Conservation (phyloP, 1,140 invertebrate genomes). For the Papilio glaucus region DNA sequence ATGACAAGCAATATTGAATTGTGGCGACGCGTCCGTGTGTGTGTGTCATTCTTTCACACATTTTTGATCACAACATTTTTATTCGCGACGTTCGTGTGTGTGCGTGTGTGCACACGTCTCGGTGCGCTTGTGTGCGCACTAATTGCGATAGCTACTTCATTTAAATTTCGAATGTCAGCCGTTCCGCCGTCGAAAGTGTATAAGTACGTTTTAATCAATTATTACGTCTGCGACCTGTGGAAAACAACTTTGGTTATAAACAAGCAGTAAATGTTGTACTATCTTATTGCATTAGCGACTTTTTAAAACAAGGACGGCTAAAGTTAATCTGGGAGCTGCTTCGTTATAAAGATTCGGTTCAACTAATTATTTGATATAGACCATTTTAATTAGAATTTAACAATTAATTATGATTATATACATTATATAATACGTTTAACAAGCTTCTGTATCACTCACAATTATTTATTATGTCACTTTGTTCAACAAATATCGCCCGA, state of each 20-base stretch:
- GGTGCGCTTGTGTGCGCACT: conserved; percentile 61
- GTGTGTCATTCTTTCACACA: conserved; percentile 76
- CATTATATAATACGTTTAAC: too few relatives aligned
- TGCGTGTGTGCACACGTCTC: conserved; percentile 50
- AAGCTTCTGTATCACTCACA: too few relatives aligned
- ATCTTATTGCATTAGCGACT: neutral
- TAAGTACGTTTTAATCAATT: conserved; percentile 52
- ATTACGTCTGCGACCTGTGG: conserved; percentile 8
- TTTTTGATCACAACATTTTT: conserved; percentile 80
- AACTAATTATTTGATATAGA: too few relatives aligned
- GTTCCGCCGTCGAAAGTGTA: conserved; percentile 52
- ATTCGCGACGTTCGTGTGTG: conserved; percentile 64
- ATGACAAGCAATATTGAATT: conserved; percentile 80
- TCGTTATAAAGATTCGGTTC: too few relatives aligned
- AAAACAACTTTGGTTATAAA: conserved; percentile 5
- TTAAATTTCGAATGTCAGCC: conserved; percentile 81
- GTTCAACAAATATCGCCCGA: conserved; percentile 1
- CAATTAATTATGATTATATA: too few relatives aligned
- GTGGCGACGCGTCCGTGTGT: conserved; percentile 57
- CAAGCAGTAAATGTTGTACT: neutral
- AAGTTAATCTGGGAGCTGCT: too few relatives aligned
- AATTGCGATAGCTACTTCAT: conserved; percentile 83
- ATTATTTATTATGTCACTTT: neutral
- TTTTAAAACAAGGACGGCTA: neutral
- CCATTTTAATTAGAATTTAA: too few relatives aligned